Percentiles rank a stretch among this genome's conserved stretches.
Evolutionary conservation across 2,797 vertebrate species (phyloP).

Genomic region (Vespertilio murinus): DNA sequence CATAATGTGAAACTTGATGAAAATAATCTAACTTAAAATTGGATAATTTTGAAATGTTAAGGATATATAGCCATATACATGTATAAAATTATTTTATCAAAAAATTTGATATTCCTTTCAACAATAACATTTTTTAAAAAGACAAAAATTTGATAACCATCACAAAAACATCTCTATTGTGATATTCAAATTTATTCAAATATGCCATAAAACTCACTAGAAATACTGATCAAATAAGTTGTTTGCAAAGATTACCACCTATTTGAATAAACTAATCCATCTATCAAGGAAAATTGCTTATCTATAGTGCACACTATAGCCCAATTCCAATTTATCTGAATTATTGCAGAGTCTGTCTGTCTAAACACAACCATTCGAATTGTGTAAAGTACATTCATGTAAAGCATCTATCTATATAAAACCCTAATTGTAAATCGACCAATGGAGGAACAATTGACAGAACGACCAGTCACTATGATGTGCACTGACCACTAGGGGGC

Average conservation of each 20-base stretch:
- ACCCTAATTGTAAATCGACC: too few relatives aligned
- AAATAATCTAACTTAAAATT: conserved; percentile 18
- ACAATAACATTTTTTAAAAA: too few relatives aligned
- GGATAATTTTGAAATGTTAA: background rate
- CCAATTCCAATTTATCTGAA: conserved; percentile 40
- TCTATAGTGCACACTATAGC: background rate
- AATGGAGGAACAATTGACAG: too few relatives aligned
- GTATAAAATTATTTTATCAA: background rate
- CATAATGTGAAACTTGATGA: background rate
- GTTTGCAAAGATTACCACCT: conserved; percentile 17
- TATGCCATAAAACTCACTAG: background rate
- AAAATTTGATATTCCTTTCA: too few relatives aligned
- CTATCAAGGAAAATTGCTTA: background rate
- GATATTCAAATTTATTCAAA: background rate
- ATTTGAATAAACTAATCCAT: background rate
- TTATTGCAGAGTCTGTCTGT: background rate
- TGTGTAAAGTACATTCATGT: background rate
- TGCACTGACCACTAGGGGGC: too few relatives aligned
- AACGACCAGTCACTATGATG: too few relatives aligned
- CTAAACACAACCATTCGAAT: background rate
- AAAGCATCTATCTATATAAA: too few relatives aligned
- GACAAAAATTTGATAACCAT: background rate
- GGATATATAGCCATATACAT: background rate
- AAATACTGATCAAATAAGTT: background rate
- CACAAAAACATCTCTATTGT: background rate